Evolutionary conservation across 2,113 vertebrate species (phyloP).

Genomic region (Scophthalmus maximus): DNA sequence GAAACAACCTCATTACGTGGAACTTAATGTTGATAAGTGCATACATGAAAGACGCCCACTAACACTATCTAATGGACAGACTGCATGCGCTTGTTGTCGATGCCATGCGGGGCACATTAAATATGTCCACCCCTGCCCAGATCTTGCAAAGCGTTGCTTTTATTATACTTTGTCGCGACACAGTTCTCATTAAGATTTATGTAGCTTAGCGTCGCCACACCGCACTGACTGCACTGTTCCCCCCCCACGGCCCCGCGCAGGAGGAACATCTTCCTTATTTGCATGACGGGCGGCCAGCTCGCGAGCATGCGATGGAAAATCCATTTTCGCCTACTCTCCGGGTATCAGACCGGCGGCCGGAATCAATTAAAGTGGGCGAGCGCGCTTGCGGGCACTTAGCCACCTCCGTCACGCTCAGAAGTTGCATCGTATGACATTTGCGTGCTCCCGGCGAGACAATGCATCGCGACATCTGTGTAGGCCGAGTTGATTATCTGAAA

Average conservation of each 20-base stretch:
- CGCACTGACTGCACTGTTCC: conserved; percentile 9
- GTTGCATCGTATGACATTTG: background rate
- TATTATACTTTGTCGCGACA: background rate
- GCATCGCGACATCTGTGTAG: too few relatives aligned
- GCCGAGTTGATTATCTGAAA: too few relatives aligned
- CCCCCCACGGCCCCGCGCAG: conserved; percentile 1
- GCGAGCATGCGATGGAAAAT: conserved; percentile 54
- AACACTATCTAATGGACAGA: background rate
- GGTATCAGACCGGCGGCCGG: conserved; percentile 34
- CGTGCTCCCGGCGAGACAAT: background rate
- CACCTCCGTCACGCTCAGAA: conserved; percentile 7
- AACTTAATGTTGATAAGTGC: background rate
- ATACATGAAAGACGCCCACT: background rate
- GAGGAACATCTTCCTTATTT: conserved; percentile 35
- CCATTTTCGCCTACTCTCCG: conserved; percentile 51
- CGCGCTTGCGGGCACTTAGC: background rate
- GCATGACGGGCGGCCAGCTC: conserved; percentile 47
- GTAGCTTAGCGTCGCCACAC: background rate
- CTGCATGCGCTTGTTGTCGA: background rate
- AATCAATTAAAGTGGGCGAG: conserved; percentile 46
- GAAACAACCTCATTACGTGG: conserved; percentile 12
- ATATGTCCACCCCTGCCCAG: background rate
- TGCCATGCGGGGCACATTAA: background rate
- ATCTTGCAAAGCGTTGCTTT: background rate
- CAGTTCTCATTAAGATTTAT: conserved; percentile 30